phyloP scores from a whole-genome alignment of 2,797 vertebrate genomes.

The Alca torda region DNA sequence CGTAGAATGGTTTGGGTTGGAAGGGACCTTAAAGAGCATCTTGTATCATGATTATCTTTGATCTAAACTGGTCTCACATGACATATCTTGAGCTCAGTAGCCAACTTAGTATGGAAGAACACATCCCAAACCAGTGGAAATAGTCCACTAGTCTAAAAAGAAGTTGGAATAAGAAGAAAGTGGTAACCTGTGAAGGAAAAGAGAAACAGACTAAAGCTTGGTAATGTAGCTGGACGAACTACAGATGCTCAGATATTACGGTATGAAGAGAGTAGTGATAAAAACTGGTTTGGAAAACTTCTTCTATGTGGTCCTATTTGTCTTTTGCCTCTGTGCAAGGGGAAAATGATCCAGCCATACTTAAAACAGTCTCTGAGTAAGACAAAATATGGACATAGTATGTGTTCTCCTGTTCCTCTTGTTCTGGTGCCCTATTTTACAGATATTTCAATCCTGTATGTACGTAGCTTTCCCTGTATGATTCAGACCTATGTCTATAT shows the following conservation, averaged over 20 bases:
- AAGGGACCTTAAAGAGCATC: too few species aligned
- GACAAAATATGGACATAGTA: background rate
- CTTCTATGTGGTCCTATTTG: background rate
- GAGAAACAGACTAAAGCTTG: background rate
- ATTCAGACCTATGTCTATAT: background rate
- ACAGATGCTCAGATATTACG: background rate
- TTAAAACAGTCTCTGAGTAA: background rate
- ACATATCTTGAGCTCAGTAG: background rate
- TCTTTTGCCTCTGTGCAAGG: background rate
- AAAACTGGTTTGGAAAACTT: background rate
- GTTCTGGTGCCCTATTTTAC: background rate
- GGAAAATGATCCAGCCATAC: background rate
- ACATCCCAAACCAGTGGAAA: background rate
- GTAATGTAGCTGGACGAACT: background rate
- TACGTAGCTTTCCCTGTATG: background rate
- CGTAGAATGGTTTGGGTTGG: too few species aligned
- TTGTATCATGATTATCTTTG: background rate
- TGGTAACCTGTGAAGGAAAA: background rate
- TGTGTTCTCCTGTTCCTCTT: background rate
- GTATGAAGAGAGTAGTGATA: background rate
- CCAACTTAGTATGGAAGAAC: background rate
- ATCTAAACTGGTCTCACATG: background rate
- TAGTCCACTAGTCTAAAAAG: background rate
- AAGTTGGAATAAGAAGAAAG: background rate
- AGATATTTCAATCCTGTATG: background rate